A percentile compares a stretch with the other conserved stretches of the same genome.
Evolutionary conservation across 2,888 invertebrate genomes (phyloP).

Genomic region (Cheiracanthium punctorium): DNA sequence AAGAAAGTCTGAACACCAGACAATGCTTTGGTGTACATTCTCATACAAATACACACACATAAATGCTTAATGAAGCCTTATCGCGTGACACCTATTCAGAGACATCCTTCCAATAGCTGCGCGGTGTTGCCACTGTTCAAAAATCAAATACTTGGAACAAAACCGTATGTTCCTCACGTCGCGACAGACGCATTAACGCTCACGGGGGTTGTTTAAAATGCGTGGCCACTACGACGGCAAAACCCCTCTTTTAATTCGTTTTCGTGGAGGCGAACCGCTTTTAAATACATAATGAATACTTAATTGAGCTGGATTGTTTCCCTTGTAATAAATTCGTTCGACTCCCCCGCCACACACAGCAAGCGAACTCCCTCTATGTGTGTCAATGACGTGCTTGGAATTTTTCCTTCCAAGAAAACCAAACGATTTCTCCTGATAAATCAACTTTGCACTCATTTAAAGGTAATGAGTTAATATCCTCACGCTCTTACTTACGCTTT

Average conservation of each 20-base stretch:
- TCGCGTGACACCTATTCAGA: background rate
- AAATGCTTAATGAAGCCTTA: background rate
- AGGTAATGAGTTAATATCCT: constrained; percentile 66
- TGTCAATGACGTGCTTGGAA: constrained; percentile 62
- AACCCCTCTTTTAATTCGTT: constrained; percentile 63
- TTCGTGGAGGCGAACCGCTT: constrained; percentile 55
- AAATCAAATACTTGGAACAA: background rate
- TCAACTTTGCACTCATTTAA: constrained; percentile 66
- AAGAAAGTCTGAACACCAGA: too few species aligned
- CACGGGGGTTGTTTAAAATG: constrained; percentile 56
- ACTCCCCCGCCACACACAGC: constrained; percentile 37
- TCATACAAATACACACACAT: background rate
- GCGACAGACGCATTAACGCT: constrained; percentile 61
- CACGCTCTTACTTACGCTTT: constrained; percentile 29
- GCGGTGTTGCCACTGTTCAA: background rate
- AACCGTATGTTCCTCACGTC: constrained; percentile 50
- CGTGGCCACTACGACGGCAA: constrained; percentile 35
- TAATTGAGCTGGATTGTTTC: constrained; percentile 66
- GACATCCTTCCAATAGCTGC: constrained; percentile 1
- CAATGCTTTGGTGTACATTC: background rate
- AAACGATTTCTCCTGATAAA: constrained; percentile 45
- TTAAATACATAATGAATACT: constrained; percentile 70
- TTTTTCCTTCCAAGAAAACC: constrained; percentile 54
- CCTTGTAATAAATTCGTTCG: constrained; percentile 60
- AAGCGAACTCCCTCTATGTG: constrained; percentile 50